Evolutionary conservation across 2,113 vertebrate species (phyloP).

Genomic region (Nesogale talazaci): DNA sequence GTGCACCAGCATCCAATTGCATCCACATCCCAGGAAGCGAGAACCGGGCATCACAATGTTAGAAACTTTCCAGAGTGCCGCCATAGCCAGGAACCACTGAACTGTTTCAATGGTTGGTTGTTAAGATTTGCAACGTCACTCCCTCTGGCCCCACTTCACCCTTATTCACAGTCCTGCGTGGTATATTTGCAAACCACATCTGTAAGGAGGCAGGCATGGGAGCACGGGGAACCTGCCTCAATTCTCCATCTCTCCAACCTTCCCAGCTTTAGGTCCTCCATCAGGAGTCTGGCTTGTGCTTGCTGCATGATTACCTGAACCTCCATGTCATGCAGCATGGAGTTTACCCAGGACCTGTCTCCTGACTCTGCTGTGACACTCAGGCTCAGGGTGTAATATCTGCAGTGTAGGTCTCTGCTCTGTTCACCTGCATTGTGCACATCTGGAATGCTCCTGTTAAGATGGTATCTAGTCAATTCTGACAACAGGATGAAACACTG

Average conservation of each 20-base stretch:
- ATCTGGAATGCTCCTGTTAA: not conserved
- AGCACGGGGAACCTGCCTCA: not conserved
- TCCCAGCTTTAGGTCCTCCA: not conserved
- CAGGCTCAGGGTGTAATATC: too few species aligned
- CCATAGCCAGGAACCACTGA: not conserved
- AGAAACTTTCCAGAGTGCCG: not conserved
- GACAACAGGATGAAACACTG: too few species aligned
- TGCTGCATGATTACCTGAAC: not conserved
- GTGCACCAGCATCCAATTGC: not conserved
- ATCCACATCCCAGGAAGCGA: not conserved
- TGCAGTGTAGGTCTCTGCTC: not conserved
- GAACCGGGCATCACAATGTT: not conserved
- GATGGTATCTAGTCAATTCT: too few species aligned
- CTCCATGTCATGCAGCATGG: not conserved
- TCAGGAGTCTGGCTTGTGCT: too few species aligned
- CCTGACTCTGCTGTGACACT: too few species aligned
- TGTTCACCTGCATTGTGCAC: rapidly evolving
- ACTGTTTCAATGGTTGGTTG: not conserved
- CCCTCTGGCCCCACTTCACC: not conserved
- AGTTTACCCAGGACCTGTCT: not conserved
- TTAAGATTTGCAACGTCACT: not conserved
- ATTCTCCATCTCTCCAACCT: not conserved
- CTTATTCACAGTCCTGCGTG: not conserved
- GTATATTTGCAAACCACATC: not conserved
- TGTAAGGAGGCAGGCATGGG: rapidly evolving